A percentile compares a stretch with the other conserved stretches of the same genome.
These are phyloP conservation scores for Crotophaga sulcirostris DNA, from an alignment of 2,113 vertebrate species.

Conservation along the genomic window DNA sequence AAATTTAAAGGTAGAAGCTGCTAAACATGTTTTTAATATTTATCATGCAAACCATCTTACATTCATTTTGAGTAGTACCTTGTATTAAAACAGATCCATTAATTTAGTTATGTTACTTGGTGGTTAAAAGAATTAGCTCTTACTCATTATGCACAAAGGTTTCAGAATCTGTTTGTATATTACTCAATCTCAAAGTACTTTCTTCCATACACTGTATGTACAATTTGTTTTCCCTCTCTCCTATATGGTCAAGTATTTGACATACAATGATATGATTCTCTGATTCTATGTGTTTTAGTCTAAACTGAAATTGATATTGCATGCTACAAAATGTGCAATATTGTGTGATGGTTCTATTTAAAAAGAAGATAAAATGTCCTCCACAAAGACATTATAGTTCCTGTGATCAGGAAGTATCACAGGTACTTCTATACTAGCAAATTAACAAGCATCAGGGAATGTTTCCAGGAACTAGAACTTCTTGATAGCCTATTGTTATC, in stretches of 20 bases:
- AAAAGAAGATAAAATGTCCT: not conserved
- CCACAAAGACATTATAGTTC: not conserved
- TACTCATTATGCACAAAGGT: not conserved
- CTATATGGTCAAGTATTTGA: not conserved
- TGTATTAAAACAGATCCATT: not conserved
- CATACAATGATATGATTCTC: not conserved
- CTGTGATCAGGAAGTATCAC: not conserved
- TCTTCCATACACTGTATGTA: not conserved
- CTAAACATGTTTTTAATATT: not conserved
- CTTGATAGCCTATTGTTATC: not conserved
- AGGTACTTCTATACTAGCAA: not conserved
- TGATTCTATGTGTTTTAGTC: not conserved
- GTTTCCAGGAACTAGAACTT: not conserved
- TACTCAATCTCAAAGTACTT: not conserved
- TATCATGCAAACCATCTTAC: not conserved
- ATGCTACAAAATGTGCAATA: not conserved
- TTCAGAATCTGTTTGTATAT: not conserved
- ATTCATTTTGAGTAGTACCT: not conserved
- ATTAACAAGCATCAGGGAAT: not conserved
- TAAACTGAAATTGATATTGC: not conserved
- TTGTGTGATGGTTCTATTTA: not conserved
- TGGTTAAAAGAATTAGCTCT: not conserved
- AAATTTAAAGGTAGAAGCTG: not conserved
- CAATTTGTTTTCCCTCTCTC: not conserved
- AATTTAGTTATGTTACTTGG: not conserved